phyloP scores from a whole-genome alignment of 2,113 vertebrate genomes.

The Takifugu flavidus region DNA sequence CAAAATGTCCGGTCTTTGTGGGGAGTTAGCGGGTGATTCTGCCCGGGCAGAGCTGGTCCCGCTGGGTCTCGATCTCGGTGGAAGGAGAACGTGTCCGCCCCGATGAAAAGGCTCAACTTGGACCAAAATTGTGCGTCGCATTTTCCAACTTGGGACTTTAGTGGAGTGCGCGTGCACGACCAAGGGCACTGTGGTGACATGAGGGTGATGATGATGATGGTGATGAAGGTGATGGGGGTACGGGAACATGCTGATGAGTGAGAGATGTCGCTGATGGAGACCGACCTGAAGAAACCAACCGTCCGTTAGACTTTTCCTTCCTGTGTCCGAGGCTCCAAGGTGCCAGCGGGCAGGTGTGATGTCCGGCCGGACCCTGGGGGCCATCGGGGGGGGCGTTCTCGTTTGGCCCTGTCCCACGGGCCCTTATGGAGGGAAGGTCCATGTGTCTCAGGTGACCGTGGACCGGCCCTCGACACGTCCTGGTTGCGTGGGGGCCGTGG shows the following conservation, averaged over 20 bases:
- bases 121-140: too few species aligned
- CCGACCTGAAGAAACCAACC: neutral
- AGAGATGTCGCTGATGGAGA: neutral
- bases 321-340: too few species aligned
- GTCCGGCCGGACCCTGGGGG: neutral
- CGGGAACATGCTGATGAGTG: neutral
- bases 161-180: neutral
- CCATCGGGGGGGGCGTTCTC: neutral
- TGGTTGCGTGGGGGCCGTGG: too few species aligned
- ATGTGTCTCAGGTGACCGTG: constrained; percentile 43
- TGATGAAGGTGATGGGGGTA: too few species aligned
- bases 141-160: neutral
- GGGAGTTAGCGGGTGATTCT: neutral
- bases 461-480: constrained; percentile 2
- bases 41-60: neutral
- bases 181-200: constrained; percentile 18
- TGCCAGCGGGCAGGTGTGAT: constrained; percentile 18
- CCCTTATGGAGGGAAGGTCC: constrained; percentile 10
- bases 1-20: neutral
- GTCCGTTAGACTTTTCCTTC: too few species aligned
- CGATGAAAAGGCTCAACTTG: constrained; percentile 25
- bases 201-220: neutral
- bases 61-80: neutral
- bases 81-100: neutral
- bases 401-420: neutral